phyloP scores from a whole-genome alignment of 2,113 vertebrate genomes.

The Calyptomena viridis region DNA sequence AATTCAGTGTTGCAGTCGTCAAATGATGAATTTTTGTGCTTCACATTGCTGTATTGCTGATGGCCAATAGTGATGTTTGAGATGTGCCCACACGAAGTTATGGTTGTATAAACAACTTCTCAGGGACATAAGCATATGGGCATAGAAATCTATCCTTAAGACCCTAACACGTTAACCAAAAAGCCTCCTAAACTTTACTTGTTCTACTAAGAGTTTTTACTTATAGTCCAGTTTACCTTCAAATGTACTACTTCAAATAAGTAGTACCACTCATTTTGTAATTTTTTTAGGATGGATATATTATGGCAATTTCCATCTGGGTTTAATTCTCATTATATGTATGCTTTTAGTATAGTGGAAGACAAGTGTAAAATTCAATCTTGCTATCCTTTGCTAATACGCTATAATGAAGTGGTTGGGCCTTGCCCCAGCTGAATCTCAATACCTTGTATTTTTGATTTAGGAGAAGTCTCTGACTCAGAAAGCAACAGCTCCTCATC shows the following conservation, averaged over 20 bases:
- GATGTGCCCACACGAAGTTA: accelerated
- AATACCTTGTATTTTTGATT: background rate
- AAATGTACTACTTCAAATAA: too few species aligned
- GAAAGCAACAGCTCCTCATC: constrained; percentile 97
- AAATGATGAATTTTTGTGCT: background rate
- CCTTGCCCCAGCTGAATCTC: background rate
- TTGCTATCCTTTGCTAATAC: background rate
- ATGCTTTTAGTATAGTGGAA: background rate
- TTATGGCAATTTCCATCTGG: background rate
- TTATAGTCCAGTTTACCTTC: background rate
- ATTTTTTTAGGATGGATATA: background rate
- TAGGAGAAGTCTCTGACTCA: constrained; percentile 96
- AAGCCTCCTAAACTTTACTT: background rate
- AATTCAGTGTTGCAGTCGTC: background rate
- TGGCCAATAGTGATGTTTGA: background rate
- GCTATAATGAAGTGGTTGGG: background rate
- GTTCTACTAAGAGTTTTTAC: background rate
- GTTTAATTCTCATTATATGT: background rate
- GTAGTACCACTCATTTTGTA: background rate
- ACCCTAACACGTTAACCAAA: background rate
- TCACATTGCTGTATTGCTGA: background rate
- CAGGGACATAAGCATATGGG: background rate
- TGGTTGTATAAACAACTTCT: background rate
- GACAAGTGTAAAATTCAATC: background rate
- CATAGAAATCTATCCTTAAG: background rate